These are phyloP conservation scores for Mythimna loreyi DNA, from an alignment of 2,888 invertebrate species.

Conservation along the genomic window DNA sequence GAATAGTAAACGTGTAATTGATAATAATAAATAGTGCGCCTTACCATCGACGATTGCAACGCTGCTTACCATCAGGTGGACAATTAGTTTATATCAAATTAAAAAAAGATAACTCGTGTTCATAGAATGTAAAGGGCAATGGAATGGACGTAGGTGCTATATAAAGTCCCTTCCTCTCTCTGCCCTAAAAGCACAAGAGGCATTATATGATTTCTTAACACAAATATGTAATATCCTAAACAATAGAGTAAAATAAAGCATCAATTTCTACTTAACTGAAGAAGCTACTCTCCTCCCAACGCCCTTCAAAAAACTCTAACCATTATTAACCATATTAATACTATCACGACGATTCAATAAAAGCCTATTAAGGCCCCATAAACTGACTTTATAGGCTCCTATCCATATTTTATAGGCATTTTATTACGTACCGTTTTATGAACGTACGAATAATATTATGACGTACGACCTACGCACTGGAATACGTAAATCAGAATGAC, in stretches of 20 bases:
- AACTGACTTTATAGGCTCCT: slow-evolving; percentile 42
- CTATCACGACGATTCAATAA: slow-evolving; percentile 58
- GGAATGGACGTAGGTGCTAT: no score
- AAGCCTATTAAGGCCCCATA: slow-evolving; percentile 50
- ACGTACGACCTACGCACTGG: slow-evolving; percentile 26
- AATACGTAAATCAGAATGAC: slow-evolving; percentile 50
- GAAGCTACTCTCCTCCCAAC: background rate
- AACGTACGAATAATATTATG: slow-evolving; percentile 45
- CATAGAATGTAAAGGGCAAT: no score
- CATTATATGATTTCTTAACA: no score
- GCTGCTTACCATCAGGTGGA: no score
- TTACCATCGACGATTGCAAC: no score
- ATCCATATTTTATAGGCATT: slow-evolving; percentile 59
- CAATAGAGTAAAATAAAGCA: background rate
- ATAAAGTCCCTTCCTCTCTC: no score
- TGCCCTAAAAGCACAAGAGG: no score
- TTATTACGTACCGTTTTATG: slow-evolving; percentile 57
- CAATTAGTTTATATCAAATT: no score
- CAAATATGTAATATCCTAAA: no score
- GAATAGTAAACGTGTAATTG: no score
- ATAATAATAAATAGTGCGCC: no score
- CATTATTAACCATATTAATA: slow-evolving; percentile 42
- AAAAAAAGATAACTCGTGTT: no score
- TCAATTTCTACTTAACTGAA: background rate
- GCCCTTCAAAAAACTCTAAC: slow-evolving; percentile 1